These are phyloP conservation scores for Papilio polyxenes DNA, from an alignment of 1,140 invertebrate genomes.

Conservation along the genomic window DNA sequence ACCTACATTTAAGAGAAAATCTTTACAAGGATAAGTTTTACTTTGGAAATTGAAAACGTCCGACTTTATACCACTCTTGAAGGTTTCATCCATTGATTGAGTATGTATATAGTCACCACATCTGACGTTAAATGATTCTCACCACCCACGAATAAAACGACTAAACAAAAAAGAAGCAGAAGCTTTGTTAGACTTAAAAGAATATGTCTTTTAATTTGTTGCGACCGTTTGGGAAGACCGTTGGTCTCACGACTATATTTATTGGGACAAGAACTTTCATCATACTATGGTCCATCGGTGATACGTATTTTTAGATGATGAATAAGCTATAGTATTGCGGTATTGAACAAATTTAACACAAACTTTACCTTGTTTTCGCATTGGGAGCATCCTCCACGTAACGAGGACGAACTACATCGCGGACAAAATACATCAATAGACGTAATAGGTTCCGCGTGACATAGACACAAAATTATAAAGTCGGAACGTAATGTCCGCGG, in stretches of 20 bases:
- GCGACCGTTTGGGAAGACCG: background rate
- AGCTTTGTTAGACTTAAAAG: background rate
- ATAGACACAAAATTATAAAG: slow-evolving; percentile 35
- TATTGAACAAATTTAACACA: background rate
- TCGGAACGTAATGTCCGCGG: slow-evolving; percentile 24
- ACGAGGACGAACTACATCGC: no score
- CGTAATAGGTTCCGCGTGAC: slow-evolving; percentile 18
- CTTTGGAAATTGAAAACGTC: background rate
- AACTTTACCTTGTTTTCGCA: background rate
- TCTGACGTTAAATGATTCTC: background rate
- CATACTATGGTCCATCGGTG: background rate
- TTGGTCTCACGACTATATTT: background rate
- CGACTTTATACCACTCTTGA: background rate
- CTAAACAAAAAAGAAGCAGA: background rate
- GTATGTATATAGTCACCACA: background rate
- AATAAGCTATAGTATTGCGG: background rate
- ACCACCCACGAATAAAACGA: background rate
- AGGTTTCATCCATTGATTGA: background rate
- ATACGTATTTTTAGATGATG: background rate
- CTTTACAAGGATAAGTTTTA: background rate
- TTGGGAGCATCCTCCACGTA: background rate
- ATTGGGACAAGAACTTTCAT: background rate
- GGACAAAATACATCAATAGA: slow-evolving; percentile 12
- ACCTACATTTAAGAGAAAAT: background rate
- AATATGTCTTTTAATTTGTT: background rate